A percentile compares a stretch with the other conserved stretches of the same genome.
Conservation (phyloP, 2,797 vertebrate species). For the Propithecus perrieri region DNA sequence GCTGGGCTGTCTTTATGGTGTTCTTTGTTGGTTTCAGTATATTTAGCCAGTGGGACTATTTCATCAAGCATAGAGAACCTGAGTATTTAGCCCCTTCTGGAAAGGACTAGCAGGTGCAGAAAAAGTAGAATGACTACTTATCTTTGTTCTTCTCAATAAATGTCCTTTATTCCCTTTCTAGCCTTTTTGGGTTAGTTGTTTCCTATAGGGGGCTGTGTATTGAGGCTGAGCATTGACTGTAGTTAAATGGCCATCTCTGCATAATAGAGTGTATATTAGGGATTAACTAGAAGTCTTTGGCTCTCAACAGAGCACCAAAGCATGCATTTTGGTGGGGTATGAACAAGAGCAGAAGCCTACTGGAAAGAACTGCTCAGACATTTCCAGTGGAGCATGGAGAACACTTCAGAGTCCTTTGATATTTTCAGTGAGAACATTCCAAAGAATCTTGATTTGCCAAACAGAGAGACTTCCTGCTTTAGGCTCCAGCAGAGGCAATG, state of each 20-base stretch:
- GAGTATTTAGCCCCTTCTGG: background rate
- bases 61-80: background rate
- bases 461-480: background rate
- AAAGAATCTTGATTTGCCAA: background rate
- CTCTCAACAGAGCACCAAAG: background rate
- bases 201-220: background rate
- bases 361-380: background rate
- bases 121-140: background rate
- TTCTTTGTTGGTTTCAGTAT: background rate
- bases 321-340: background rate
- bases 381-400: conserved; percentile 14
- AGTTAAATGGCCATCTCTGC: background rate
- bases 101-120: background rate
- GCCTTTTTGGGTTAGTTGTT: background rate
- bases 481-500: background rate
- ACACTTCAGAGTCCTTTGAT: background rate
- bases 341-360: background rate
- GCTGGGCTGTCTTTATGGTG: background rate
- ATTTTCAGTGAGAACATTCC: conserved; percentile 13
- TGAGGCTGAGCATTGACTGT: background rate
- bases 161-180: background rate
- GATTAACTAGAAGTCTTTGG: background rate
- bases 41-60: background rate
- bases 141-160: background rate
- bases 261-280: background rate